These are phyloP conservation scores for Apomyelois bistriatella DNA, from an alignment of 2,888 invertebrate genomes.

Conservation along the genomic window DNA sequence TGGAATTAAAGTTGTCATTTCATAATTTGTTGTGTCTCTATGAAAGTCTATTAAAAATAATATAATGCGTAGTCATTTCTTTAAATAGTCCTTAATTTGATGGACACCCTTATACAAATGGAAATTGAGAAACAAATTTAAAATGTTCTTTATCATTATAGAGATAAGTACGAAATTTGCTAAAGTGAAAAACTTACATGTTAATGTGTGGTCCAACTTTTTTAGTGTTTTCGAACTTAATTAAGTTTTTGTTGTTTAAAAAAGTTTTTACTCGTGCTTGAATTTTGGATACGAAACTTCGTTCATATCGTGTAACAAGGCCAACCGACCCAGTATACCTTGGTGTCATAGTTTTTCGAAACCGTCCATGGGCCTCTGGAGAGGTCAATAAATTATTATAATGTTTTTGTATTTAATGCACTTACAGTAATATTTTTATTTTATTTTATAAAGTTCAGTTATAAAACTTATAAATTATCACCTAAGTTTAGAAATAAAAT, in stretches of 20 bases:
- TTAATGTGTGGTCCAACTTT: constrained; percentile 18
- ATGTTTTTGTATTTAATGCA: too few species aligned
- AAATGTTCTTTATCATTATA: neutral
- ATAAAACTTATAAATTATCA: too few species aligned
- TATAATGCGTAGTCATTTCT: constrained; percentile 47
- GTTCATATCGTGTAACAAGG: neutral
- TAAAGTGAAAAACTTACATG: neutral
- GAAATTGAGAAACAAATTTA: neutral
- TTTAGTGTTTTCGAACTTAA: neutral
- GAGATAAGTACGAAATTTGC: neutral
- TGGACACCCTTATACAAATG: constrained; percentile 31
- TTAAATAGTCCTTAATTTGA: constrained; percentile 45
- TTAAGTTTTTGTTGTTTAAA: constrained; percentile 12
- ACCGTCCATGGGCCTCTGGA: too few species aligned
- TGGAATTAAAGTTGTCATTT: too few species aligned
- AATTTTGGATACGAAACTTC: neutral
- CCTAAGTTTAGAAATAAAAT: too few species aligned
- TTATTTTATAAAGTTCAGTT: too few species aligned
- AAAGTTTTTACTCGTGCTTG: neutral
- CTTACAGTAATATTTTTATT: too few species aligned
- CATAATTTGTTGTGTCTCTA: neutral
- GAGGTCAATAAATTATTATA: too few species aligned
- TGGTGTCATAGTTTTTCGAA: too few species aligned
- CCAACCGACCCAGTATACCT: too few species aligned
- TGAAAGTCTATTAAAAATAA: constrained; percentile 29